Percentiles rank a stretch among this genome's conserved stretches.
phyloP scores from a whole-genome alignment of 2,888 invertebrate genomes.

The Drosophila suboccidentalis region DNA sequence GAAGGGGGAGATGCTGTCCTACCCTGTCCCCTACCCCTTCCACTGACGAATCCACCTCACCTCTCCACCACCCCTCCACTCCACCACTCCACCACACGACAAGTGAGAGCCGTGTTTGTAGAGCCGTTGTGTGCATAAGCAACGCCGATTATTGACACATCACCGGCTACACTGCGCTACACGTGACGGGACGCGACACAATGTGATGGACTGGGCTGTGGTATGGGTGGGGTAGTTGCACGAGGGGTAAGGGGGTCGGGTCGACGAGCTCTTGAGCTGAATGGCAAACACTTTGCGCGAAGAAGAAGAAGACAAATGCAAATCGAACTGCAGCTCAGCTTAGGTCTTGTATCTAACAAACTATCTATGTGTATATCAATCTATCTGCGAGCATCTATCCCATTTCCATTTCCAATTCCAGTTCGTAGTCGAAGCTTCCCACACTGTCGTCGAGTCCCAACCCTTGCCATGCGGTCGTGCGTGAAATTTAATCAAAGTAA shows the following conservation, averaged over 20 bases:
- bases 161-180: conserved; percentile 45
- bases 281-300: conserved; percentile 45
- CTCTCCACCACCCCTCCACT: neutral
- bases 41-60: neutral
- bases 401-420: conserved; percentile 40
- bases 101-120: conserved; percentile 72
- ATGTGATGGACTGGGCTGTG: neutral
- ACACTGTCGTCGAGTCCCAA: conserved; percentile 26
- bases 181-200: conserved; percentile 24
- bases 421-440: conserved; percentile 22
- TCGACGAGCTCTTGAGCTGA: conserved; percentile 33
- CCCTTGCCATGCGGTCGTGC: conserved; percentile 71
- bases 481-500: conserved; percentile 79
- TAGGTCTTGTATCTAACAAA: conserved; percentile 4
- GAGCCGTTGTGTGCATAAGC: conserved; percentile 76
- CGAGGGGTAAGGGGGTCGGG: neutral
- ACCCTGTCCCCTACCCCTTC: neutral
- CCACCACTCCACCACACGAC: conserved; percentile 42
- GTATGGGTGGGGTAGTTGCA: neutral
- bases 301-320: conserved; percentile 65
- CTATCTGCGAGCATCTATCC: conserved; percentile 12
- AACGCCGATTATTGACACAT: conserved; percentile 77
- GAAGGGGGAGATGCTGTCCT: neutral
- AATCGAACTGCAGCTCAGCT: conserved; percentile 59
- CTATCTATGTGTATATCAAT: neutral